Evolutionary conservation across 2,113 vertebrate genomes (phyloP).

Genomic region (Phoxinus phoxinus): DNA sequence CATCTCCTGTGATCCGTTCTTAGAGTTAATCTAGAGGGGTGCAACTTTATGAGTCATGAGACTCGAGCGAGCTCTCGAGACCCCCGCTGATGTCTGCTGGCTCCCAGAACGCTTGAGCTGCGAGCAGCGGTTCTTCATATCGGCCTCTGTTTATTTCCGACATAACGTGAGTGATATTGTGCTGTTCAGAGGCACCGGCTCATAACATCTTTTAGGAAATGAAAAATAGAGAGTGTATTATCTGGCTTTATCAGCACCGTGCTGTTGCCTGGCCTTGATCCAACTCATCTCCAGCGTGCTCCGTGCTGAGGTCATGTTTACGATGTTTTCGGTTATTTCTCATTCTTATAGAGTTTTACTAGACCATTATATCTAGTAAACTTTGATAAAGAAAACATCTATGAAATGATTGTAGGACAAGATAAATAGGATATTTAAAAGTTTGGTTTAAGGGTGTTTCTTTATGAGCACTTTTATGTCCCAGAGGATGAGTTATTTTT

Average conservation of each 20-base stretch:
- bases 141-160: conserved; percentile 51
- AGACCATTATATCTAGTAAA: not conserved
- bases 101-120: not conserved
- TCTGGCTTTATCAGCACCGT: conserved; percentile 72
- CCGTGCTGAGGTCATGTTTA: conserved; percentile 7
- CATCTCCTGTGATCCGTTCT: conserved; percentile 3
- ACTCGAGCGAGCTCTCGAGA: not conserved
- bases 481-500: not conserved
- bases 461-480: not conserved
- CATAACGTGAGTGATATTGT: conserved; percentile 56
- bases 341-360: not conserved
- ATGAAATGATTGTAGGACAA: not conserved
- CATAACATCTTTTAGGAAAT: conserved; percentile 74
- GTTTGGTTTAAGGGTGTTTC: not conserved
- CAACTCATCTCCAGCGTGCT: conserved; percentile 12
- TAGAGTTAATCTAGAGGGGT: not conserved
- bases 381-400: not conserved
- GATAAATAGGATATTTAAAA: not conserved
- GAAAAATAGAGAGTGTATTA: conserved; percentile 73
- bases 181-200: conserved; percentile 42
- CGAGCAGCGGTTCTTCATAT: conserved; percentile 23
- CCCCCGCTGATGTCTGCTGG: not conserved
- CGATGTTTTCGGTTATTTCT: not conserved
- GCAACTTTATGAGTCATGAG: conserved; percentile 26
- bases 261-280: conserved; percentile 60